Evolutionary conservation across 2,113 vertebrate species (phyloP).

Genomic region (Rhabdornis inornatus): DNA sequence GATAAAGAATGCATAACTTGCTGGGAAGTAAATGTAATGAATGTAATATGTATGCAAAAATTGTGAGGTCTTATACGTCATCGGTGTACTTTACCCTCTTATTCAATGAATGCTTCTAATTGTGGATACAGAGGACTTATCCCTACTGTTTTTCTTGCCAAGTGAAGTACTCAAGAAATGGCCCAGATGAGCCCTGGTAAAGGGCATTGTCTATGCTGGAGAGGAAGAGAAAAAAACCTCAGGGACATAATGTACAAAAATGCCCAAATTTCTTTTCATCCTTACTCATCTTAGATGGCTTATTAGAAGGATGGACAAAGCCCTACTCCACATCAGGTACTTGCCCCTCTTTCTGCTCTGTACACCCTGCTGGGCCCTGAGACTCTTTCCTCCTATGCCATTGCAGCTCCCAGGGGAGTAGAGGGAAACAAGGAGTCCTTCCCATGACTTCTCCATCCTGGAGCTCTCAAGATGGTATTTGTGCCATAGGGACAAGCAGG

Average conservation of each 20-base stretch:
- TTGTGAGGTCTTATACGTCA: background rate
- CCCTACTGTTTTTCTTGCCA: background rate
- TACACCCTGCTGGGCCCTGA: background rate
- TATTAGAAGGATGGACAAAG: rapidly evolving
- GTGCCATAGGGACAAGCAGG: background rate
- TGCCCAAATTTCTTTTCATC: background rate
- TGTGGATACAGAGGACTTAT: background rate
- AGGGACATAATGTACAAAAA: background rate
- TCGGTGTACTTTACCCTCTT: background rate
- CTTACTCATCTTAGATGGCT: background rate
- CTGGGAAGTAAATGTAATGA: background rate
- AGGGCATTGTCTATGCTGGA: rapidly evolving
- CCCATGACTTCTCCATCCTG: rapidly evolving
- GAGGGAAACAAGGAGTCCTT: background rate
- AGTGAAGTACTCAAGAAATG: background rate
- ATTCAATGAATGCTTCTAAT: background rate
- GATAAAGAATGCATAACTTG: background rate
- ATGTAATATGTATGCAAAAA: background rate
- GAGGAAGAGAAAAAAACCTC: background rate
- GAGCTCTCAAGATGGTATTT: background rate
- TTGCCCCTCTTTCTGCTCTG: rapidly evolving
- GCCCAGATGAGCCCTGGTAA: background rate
- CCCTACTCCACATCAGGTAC: rapidly evolving
- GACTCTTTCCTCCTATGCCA: background rate
- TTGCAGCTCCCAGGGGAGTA: rapidly evolving